Base-by-base conservation (phyloP, 2,113 vertebrate species). In the Syrmaticus mikado region DNA sequence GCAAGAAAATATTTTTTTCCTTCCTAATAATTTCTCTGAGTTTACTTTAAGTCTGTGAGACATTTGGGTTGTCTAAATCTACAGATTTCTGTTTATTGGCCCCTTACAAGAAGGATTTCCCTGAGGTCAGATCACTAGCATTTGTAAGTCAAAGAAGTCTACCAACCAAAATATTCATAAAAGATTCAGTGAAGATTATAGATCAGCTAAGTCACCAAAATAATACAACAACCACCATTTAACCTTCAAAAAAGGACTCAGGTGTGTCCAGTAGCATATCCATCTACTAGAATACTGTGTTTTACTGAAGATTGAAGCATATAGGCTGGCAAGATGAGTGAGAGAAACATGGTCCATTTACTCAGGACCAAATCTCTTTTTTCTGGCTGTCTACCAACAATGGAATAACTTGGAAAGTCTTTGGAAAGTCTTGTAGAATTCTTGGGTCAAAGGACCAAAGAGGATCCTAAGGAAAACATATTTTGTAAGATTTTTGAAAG, bases 241-340 rank as follows among this genome's bases (percentile, higher is more conserved):
- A 36, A n/a, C 30, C 57, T 60, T 68, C 24, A 50, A 32, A 55
- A 32, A 34, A 68, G 17, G n/a, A 21, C 15, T 50, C n/a, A 62
- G 17, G 3, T 76, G 11, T 4, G 11, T 41, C 50, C 1, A 0
- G n/a, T 58, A 64, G 7, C 1, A 1, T 3, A 5, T 36, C 36
- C 6, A 3, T 17, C 6, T 60, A 5, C 2, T 12, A 40, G 18
- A 52, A 36, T 46, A 46, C 8, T n/a, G 12, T 24, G 28, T 11
- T 74, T 70, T 58, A 40, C 16, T 73, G 32, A 64, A 62, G 6
- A 45, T 11, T 8, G 53, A 71, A 81, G n/a, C 28, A 34, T 1
- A 8, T 3, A 52, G 12, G 16, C 18, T 86, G 66, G 18, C 38
- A 66, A 77, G 40, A 62, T n/a, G 30, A 4, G 30, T 28, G 20